A percentile compares a stretch with the other conserved stretches of the same genome.
phyloP scores from a whole-genome alignment of 2,113 vertebrate genomes.

The Menura novaehollandiae region DNA sequence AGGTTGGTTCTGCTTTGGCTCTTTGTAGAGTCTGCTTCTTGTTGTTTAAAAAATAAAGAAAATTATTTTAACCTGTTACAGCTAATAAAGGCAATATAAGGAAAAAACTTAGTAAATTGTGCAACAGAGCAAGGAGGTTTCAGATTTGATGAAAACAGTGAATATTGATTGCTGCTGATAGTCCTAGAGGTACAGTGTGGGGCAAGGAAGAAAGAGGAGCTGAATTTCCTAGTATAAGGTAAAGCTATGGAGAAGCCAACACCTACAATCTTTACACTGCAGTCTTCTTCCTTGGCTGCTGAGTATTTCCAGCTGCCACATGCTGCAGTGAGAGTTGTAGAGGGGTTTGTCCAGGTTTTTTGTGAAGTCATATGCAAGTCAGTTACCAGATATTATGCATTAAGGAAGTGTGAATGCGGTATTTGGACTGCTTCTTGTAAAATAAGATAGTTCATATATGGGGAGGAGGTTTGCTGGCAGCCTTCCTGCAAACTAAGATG shows the following conservation, averaged over 20 bases:
- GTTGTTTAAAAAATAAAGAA: background rate
- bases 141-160: background rate
- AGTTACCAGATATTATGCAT: background rate
- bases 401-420: background rate
- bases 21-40: background rate
- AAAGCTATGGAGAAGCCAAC: background rate
- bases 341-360: background rate
- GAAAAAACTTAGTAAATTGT: background rate
- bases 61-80: background rate
- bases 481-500: slow-evolving; percentile 34
- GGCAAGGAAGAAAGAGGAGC: background rate
- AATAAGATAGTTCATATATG: background rate
- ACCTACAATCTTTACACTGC: background rate
- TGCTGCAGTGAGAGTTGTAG: background rate
- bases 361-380: background rate
- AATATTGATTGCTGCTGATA: background rate
- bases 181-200: background rate
- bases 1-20: slow-evolving; percentile 78
- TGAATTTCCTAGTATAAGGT: background rate
- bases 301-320: slow-evolving; percentile 25
- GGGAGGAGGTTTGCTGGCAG: slow-evolving; percentile 33
- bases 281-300: background rate
- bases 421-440: slow-evolving; percentile 32
- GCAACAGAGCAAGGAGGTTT: background rate
- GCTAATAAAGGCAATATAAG: background rate